Conservation (phyloP, 1,140 invertebrate genomes). For the Drosophila santomea region DNA sequence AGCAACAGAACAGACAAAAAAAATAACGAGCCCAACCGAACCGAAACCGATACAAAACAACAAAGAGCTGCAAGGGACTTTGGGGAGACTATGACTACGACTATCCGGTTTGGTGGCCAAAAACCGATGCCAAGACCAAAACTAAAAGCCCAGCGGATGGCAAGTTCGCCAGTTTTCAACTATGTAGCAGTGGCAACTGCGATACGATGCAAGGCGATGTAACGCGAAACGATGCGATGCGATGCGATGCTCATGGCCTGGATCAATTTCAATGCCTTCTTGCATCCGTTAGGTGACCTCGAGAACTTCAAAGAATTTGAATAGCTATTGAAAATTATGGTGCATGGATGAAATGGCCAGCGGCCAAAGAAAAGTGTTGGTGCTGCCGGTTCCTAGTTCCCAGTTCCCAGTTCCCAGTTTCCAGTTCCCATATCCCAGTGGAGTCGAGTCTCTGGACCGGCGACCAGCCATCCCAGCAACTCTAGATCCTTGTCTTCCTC, state of each 20-base stretch:
- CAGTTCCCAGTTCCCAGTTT: background rate
- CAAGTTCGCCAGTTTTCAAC: constrained; percentile 9
- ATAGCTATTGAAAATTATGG: constrained; percentile 76
- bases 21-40: background rate
- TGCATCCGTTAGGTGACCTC: constrained; percentile 69
- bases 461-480: constrained; percentile 22
- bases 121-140: constrained; percentile 21
- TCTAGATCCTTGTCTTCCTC: constrained; percentile 62
- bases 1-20: background rate
- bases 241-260: constrained; percentile 56
- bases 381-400: constrained; percentile 45
- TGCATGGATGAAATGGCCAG: constrained; percentile 59
- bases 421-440: constrained; percentile 37
- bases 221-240: constrained; percentile 44
- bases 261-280: constrained; percentile 73
- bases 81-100: constrained; percentile 1
- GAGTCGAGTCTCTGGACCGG: background rate
- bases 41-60: constrained; percentile 1
- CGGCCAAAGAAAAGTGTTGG: constrained; percentile 68
- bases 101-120: constrained; percentile 50
- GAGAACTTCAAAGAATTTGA: constrained; percentile 69
- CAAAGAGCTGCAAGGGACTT: constrained; percentile 44
- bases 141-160: constrained; percentile 17
- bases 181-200: constrained; percentile 43
- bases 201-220: constrained; percentile 48